phyloP scores from a whole-genome alignment of 2,888 invertebrate species.

The Agrotis clavis region DNA sequence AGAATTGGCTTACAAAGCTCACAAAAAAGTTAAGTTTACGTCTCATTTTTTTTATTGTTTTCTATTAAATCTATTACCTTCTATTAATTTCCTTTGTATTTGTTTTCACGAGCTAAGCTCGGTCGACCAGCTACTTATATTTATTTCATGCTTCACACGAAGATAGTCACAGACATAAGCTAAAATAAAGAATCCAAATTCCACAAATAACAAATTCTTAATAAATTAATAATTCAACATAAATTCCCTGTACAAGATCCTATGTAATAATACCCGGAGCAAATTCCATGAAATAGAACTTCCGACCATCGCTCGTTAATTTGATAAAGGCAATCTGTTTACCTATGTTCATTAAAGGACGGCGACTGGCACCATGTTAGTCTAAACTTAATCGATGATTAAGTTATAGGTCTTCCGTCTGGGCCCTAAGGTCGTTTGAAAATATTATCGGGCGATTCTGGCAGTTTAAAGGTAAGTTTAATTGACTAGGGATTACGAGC shows the following conservation, averaged over 20 bases:
- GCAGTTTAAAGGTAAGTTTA: background rate
- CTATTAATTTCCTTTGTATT: too few species aligned
- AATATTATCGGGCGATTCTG: background rate
- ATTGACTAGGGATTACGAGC: background rate
- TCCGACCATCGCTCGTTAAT: background rate
- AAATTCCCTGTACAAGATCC: background rate
- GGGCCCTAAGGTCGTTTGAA: background rate
- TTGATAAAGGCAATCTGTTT: conserved; percentile 7
- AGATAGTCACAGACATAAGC: too few species aligned
- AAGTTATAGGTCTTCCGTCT: background rate
- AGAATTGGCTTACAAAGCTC: too few species aligned
- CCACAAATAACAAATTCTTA: background rate
- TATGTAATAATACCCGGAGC: background rate
- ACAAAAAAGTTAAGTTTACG: too few species aligned
- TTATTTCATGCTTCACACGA: too few species aligned
- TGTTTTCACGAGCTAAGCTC: too few species aligned
- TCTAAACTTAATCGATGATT: conserved; percentile 19
- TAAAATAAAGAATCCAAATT: too few species aligned
- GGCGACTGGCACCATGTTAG: background rate
- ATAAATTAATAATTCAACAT: too few species aligned
- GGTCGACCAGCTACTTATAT: too few species aligned
- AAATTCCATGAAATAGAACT: conserved; percentile 1
- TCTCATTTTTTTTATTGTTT: too few species aligned
- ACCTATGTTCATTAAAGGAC: conserved; percentile 2
- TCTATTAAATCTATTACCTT: too few species aligned